Percentiles rank a stretch among this genome's conserved stretches.
These are phyloP conservation scores for Sminthurinus aureus DNA, from an alignment of 2,888 invertebrate species.

Conservation along the genomic window DNA sequence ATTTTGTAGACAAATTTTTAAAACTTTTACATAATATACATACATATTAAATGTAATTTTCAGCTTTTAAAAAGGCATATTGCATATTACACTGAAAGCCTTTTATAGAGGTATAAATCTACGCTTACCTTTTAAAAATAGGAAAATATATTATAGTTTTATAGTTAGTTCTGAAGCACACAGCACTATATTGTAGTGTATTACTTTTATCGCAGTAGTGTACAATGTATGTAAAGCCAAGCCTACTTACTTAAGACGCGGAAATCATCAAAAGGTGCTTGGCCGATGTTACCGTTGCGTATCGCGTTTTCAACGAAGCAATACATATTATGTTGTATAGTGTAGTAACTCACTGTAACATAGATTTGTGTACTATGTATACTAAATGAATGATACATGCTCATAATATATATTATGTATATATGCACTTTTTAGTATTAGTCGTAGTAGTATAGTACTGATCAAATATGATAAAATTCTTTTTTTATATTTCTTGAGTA, in stretches of 20 bases:
- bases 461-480: too few species aligned
- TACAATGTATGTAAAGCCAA: neutral
- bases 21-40: too few species aligned
- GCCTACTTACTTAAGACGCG: conserved; percentile 9
- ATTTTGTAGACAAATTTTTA: too few species aligned
- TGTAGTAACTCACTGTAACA: too few species aligned
- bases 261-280: conserved; percentile 30
- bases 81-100: too few species aligned
- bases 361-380: neutral
- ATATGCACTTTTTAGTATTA: too few species aligned
- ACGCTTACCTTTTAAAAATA: neutral
- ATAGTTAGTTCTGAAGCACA: neutral
- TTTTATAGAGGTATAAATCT: neutral
- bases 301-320: conserved; percentile 6
- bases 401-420: neutral
- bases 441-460: too few species aligned
- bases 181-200: neutral
- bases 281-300: conserved; percentile 31
- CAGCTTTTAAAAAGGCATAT: too few species aligned
- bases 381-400: neutral
- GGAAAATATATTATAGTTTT: neutral
- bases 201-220: neutral
- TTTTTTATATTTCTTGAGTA: too few species aligned
- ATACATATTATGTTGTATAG: neutral
- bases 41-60: too few species aligned